phyloP scores from a whole-genome alignment of 1,140 invertebrate genomes.

The Drosophila parabipectinata region DNA sequence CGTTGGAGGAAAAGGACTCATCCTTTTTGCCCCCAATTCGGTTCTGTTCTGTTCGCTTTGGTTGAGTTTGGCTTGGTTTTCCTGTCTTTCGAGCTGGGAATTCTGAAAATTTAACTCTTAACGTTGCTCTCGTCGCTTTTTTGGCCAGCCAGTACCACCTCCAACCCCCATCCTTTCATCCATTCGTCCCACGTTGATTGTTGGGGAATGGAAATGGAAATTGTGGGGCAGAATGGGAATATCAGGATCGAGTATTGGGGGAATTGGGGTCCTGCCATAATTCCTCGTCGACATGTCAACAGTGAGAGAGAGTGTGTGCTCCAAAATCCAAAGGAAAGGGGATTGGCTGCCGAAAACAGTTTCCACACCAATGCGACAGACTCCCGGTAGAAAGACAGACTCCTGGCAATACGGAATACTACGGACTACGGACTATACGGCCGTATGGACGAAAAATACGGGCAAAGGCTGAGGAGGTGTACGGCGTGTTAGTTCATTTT shows the following conservation, averaged over 20 bases:
- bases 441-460: constrained; percentile 9
- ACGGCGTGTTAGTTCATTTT: constrained; percentile 80
- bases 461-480: background rate
- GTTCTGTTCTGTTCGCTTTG: constrained; percentile 21
- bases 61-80: constrained; percentile 43
- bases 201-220: constrained; percentile 34
- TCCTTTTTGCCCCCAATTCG: constrained; percentile 16
- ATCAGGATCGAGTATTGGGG: background rate
- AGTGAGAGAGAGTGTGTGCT: constrained; percentile 30
- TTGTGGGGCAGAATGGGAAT: background rate
- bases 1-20: constrained; percentile 38
- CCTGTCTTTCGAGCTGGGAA: constrained; percentile 80
- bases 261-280: constrained; percentile 56
- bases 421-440: constrained; percentile 3
- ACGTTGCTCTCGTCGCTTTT: constrained; percentile 53
- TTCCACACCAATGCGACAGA: constrained; percentile 35
- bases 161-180: too few relatives aligned
- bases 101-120: constrained; percentile 81
- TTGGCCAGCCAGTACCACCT: constrained; percentile 26
- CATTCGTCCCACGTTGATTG: background rate
- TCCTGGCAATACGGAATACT: constrained; percentile 9
- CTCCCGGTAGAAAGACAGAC: constrained; percentile 15
- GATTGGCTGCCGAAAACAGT: constrained; percentile 44
- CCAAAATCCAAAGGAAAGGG: constrained; percentile 31
- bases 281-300: constrained; percentile 79